Evolutionary conservation across 2,797 vertebrate species (phyloP), one percentile per base, ranked within the genome.

Genomic region (Dermochelys coriacea): DNA sequence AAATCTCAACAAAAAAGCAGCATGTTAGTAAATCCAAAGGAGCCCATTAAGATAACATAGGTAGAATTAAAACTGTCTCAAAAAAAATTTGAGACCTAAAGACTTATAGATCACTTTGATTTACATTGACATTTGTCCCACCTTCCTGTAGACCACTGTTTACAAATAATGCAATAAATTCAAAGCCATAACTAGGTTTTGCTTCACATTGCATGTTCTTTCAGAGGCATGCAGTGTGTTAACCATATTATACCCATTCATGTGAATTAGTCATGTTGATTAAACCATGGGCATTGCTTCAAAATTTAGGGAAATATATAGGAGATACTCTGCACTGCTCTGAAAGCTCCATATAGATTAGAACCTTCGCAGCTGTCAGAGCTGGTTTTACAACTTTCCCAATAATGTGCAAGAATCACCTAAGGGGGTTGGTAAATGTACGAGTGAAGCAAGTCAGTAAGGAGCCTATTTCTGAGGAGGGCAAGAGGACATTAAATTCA

Each of bases 381-480:
- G 45, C 34, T 86, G 81, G 88, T 4, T n/a, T 59, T 88, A 2
- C 51, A 64, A 15, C 25, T 83, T 88, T 74, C 15, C 10, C 34
- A 52, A 68, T 12, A 8, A 14, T 21, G 41, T 64, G 64, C 25
- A 50, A 75, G 90, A 12, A 27, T 54, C 31, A 5, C 12, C n/a
- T 6, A 14, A 5, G 7, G 25, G 29, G 68, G 25, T 45, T 86
- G 59, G 49, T 64, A 41, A 0, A 0, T 50, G 1, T 87, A 90
- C 81, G 6, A 79, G 9, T 83, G 37, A 61, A 64, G 64, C 59
- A 49, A 77, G 27, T 89, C 27, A 71, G 71, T 88, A 45, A 93
- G 71, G 18, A 90, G 85, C 52, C 86, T 51, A 71, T 90, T 88
- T 80, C 79, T 57, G 89, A n/a, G 71, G 86, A 91, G 80, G 88